These are phyloP conservation scores for Semnornis frantzii DNA, from an alignment of 2,113 vertebrate genomes.

Conservation along the genomic window DNA sequence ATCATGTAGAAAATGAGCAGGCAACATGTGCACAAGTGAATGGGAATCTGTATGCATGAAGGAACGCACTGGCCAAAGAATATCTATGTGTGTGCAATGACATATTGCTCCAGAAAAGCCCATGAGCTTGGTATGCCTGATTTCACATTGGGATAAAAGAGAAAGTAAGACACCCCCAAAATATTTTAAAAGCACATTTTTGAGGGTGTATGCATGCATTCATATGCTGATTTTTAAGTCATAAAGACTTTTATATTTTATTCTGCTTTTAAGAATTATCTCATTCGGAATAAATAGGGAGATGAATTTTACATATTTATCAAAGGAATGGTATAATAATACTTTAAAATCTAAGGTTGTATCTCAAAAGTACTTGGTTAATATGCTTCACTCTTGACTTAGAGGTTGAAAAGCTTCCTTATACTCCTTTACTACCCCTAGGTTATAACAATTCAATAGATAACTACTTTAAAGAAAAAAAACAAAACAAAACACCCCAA, in stretches of 20 bases:
- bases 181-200: not conserved
- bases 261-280: not conserved
- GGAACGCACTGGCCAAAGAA: not conserved
- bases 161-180: not conserved
- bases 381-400: not conserved
- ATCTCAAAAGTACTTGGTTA: not conserved
- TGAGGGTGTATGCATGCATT: not conserved
- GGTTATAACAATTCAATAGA: not conserved
- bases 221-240: not conserved
- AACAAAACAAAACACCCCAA: not conserved
- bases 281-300: not conserved
- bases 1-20: slow-evolving; percentile 24
- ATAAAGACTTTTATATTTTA: not conserved
- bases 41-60: not conserved
- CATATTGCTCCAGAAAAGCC: not conserved
- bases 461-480: not conserved
- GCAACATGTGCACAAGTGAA: not conserved
- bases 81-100: not conserved
- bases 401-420: not conserved
- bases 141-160: not conserved
- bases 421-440: not conserved
- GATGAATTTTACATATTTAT: not conserved
- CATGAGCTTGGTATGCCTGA: not conserved
- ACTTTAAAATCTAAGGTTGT: not conserved
- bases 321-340: not conserved